Conservation (phyloP, 2,797 vertebrate species). For the Phylloscopus collybita region DNA sequence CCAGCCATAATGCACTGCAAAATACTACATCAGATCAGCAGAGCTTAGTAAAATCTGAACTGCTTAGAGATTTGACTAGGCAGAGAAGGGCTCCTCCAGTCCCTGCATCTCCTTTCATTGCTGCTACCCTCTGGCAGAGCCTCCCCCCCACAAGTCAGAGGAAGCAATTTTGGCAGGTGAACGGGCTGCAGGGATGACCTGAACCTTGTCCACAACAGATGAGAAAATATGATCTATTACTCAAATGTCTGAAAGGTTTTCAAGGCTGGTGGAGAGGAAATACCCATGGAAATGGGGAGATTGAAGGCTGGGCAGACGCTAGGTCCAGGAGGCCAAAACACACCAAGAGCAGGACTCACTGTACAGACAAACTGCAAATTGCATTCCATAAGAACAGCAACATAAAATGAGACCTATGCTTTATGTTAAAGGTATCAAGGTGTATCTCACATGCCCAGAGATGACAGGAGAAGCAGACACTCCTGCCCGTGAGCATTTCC, state of each 20-base stretch:
- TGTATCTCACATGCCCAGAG: background rate
- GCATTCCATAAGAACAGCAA: background rate
- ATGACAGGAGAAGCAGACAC: background rate
- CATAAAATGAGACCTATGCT: background rate
- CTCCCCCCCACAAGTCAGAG: background rate
- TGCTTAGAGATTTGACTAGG: background rate
- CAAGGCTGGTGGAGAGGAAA: background rate
- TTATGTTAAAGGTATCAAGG: background rate
- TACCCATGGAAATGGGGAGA: background rate
- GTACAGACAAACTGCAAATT: background rate
- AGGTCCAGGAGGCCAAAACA: background rate
- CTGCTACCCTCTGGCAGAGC: background rate
- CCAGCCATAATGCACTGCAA: background rate
- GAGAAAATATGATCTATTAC: background rate
- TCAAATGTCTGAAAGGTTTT: background rate
- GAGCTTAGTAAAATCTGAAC: background rate
- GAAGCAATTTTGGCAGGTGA: background rate
- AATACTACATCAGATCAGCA: background rate
- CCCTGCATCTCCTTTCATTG: background rate
- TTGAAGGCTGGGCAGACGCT: background rate
- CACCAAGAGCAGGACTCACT: background rate
- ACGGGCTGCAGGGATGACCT: background rate
- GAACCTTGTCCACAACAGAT: background rate
- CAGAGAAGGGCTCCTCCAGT: background rate
- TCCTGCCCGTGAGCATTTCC: background rate